Evolutionary conservation across 2,113 vertebrate genomes (phyloP), one percentile per base, ranked within the genome.

Genomic region (Saimiri boliviensis): DNA sequence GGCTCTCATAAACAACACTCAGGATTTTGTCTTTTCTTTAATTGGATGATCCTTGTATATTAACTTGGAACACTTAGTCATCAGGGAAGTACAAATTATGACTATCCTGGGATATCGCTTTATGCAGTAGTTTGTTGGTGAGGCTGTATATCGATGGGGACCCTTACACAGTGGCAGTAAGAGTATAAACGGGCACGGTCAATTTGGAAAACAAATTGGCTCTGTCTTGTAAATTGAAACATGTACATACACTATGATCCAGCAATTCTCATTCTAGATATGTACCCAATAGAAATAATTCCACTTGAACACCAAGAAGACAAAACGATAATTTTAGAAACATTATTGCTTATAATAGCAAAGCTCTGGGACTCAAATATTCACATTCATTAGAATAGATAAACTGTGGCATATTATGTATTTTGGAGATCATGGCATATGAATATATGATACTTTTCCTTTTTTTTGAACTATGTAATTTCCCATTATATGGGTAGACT

Each of bases 241-340:
- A 95, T 60, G 32, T 40, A 87, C 49, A 49, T 60, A 40, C 1
- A 49, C 12, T 73, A 35, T 73, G n/a, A 95, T 21, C 45, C 32
- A 87, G 37, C 68, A 95, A 73, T 73, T 95, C 42, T 63, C 90
- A 8, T 91, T 30, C n/a, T 86, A 80, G 70, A 13, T 90, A 56
- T 79, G 49, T 37, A 82, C n/a, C 7, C 54, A 56, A 9, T 30
- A 82, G 89, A 87, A 63, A 21, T 37, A 70, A 74, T 81, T n/a
- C 27, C 42, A 80, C 52, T 45, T 70, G 14, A 76, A 76, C 35
- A 87, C 20, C 35, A 42, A 52, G 68, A 70, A 71, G 54, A 45
- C 71, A 52, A 89, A 76, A 56, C 7, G 76, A 56, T 83, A 68
- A 76, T 82, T 87, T 81, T 27, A 54, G 60, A 82, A 68, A 58